Evolutionary conservation across 2,113 vertebrate genomes (phyloP), one percentile per base, ranked within the genome.

Genomic region (Seriola quinqueradiata): DNA sequence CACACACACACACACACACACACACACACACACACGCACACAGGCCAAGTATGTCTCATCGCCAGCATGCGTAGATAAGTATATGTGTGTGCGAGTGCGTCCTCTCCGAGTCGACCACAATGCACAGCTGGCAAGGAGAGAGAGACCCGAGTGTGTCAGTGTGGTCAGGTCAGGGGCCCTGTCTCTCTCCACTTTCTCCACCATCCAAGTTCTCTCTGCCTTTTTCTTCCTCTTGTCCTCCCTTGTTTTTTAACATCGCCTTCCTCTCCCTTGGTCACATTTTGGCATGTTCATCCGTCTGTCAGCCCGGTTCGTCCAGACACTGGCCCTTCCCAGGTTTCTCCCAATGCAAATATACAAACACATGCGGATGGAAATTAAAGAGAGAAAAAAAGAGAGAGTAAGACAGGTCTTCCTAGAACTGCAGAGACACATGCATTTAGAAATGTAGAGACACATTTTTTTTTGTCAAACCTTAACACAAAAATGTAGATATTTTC

Each of bases 1-100:
- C 34, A 36, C 34, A 6, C 34, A 5, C 34, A 80, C 72, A 52
- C 42, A 58, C 58, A 86, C 76, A 91, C 68, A 76, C 36, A 90
- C 21, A 34, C 66, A 50, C 7, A 58, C 58, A 86, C 76, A 91
- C 68, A 76, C 36, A 90, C 21, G 38, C 66, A 50, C 7, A 57
- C n/a, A 72, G 63, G 85, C 92, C 88, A 93, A 95, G 89, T 94
- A 95, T 89, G 94, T 90, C 93, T 92, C 86, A 92, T 96, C 93
- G 67, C 79, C 89, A 84, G 80, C 89, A 87, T 87, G 92, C 90
- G 92, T 92, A 86, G 87, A 81, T 86, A 93, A 94, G 87, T 94
- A 92, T 93, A 92, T 85, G 83, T 94, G 92, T 93, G 91, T 71
- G 87, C 55, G 85, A 92, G 86, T 81, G 86, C 76, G 90, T 92